Evolutionary conservation across 2,888 invertebrate species (phyloP).

Genomic region (Unio delphinus): DNA sequence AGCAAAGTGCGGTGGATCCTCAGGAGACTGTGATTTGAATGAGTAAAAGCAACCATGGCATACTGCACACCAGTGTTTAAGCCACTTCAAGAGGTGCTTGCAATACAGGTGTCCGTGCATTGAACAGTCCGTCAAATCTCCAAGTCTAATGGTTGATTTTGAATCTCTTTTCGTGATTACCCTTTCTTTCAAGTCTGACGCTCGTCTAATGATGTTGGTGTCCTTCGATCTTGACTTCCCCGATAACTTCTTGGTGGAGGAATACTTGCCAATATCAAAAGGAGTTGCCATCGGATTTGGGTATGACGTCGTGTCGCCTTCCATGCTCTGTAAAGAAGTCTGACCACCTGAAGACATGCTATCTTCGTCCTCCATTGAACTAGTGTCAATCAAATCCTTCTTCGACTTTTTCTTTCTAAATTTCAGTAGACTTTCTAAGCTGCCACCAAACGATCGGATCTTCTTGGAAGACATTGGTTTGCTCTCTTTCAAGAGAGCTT

Average conservation of each 20-base stretch:
- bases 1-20: slow-evolving; percentile 46
- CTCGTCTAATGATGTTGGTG: slow-evolving; percentile 41
- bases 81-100: slow-evolving; percentile 49
- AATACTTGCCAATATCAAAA: too few relatives aligned
- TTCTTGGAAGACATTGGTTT: slow-evolving; percentile 29
- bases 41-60: slow-evolving; percentile 56
- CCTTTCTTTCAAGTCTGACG: slow-evolving; percentile 55
- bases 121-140: slow-evolving; percentile 34
- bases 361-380: slow-evolving; percentile 25
- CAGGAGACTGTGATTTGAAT: slow-evolving; percentile 46
- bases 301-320: neutral
- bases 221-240: slow-evolving; percentile 41
- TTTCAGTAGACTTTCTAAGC: slow-evolving; percentile 49
- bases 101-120: slow-evolving; percentile 43
- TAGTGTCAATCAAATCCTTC: slow-evolving; percentile 24
- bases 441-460: slow-evolving; percentile 42
- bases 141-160: slow-evolving; percentile 24
- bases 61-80: slow-evolving; percentile 55
- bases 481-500: slow-evolving; percentile 12
- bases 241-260: slow-evolving; percentile 9
- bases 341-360: slow-evolving; percentile 22
- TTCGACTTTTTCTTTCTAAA: slow-evolving; percentile 35
- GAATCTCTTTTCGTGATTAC: slow-evolving; percentile 35
- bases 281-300: neutral
- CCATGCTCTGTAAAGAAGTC: slow-evolving; percentile 1